A percentile compares a stretch with the other conserved stretches of the same genome.
Conservation (phyloP, 2,888 invertebrate species). For the Notodonta dromedarius region DNA sequence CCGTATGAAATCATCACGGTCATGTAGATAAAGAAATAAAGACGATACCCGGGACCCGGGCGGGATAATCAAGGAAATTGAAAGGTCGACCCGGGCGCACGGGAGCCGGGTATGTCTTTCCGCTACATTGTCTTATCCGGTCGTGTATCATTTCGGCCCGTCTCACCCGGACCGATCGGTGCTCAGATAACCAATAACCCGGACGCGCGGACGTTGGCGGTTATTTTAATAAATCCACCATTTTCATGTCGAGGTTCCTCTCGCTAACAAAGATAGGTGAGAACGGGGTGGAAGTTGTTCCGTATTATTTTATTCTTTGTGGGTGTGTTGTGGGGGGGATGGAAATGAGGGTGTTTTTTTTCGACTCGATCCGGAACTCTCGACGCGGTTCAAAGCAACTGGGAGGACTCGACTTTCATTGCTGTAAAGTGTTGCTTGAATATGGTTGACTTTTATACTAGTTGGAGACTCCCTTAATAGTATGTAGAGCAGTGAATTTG, state of each 20-base stretch:
- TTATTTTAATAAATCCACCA: slow-evolving; percentile 61
- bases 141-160: slow-evolving; percentile 68
- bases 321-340: slow-evolving; percentile 23
- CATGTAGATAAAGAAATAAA: slow-evolving; percentile 58
- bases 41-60: slow-evolving; percentile 43
- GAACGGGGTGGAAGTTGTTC: slow-evolving; percentile 26
- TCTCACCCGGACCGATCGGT: slow-evolving; percentile 45
- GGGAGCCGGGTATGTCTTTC: slow-evolving; percentile 54
- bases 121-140: slow-evolving; percentile 71
- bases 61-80: slow-evolving; percentile 75
- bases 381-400: slow-evolving; percentile 6
- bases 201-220: slow-evolving; percentile 42
- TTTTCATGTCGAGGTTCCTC: slow-evolving; percentile 24
- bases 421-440: slow-evolving; percentile 4
- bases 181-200: slow-evolving; percentile 49
- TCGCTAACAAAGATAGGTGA: slow-evolving; percentile 3
- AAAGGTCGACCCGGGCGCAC: slow-evolving; percentile 65
- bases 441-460: slow-evolving; percentile 1
- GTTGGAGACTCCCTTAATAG: neutral
- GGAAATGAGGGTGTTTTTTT: slow-evolving; percentile 6
- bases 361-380: slow-evolving; percentile 6
- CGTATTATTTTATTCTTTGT: slow-evolving; percentile 25
- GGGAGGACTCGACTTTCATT: slow-evolving; percentile 1
- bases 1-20: slow-evolving; percentile 54
- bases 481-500: neutral